These are phyloP conservation scores for Spea hammondii DNA, from an alignment of 2,797 vertebrate species.

Conservation along the genomic window DNA sequence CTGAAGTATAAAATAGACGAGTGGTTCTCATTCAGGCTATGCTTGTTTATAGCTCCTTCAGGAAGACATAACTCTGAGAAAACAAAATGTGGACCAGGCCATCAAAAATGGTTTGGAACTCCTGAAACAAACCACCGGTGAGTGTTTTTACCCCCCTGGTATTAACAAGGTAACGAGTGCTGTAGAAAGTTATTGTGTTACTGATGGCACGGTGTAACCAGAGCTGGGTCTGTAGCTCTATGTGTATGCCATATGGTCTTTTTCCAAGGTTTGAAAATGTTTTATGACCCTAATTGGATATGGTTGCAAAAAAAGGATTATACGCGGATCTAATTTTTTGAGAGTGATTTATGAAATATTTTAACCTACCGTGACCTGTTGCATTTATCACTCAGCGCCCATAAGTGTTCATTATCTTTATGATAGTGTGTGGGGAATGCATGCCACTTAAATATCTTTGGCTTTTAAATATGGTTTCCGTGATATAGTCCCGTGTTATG, in stretches of 20 bases:
- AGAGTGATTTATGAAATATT: no score
- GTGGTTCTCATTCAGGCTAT: constrained; percentile 28
- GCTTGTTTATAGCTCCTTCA: constrained; percentile 77
- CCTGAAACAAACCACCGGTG: constrained; percentile 96
- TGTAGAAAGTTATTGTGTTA: not conserved
- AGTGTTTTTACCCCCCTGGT: constrained; percentile 43
- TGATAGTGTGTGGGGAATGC: no score
- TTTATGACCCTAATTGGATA: not conserved
- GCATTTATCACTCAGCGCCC: no score
- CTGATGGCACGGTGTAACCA: not conserved
- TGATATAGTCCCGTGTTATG: no score
- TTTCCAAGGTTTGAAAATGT: not conserved
- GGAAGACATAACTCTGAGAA: constrained; percentile 86
- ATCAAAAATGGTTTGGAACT: constrained; percentile 90
- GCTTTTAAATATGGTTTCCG: no score
- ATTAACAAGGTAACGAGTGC: not conserved
- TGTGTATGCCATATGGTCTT: not conserved
- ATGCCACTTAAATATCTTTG: no score
- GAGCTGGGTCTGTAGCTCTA: not conserved
- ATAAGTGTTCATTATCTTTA: no score
- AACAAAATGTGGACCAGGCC: constrained; percentile 88
- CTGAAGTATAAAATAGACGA: no score
- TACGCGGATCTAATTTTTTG: no score
- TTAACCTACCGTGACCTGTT: no score
- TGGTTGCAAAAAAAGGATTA: no score